phyloP scores from a whole-genome alignment of 1,140 invertebrate genomes.

The Drosophila nasuta region DNA sequence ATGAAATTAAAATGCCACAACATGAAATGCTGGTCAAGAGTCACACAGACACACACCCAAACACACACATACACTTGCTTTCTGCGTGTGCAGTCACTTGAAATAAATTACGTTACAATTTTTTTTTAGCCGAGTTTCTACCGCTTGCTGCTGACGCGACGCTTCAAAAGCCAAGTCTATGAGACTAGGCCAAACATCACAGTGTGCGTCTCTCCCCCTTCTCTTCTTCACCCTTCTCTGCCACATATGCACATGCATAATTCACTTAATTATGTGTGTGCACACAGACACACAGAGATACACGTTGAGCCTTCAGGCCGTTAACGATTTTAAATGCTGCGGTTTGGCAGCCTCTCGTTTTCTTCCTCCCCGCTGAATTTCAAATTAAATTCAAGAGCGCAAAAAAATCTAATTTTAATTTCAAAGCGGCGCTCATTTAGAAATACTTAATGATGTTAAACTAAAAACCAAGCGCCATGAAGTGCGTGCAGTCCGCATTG shows the following conservation, averaged over 20 bases:
- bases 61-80: neutral
- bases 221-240: neutral
- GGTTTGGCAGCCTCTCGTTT: slow-evolving; percentile 25
- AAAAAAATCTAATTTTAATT: slow-evolving; percentile 70
- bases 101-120: slow-evolving; percentile 68
- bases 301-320: neutral
- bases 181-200: slow-evolving; percentile 43
- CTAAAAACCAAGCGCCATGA: slow-evolving; percentile 68
- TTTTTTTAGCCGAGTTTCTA: slow-evolving; percentile 42
- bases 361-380: slow-evolving; percentile 31
- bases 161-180: slow-evolving; percentile 34
- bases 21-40: slow-evolving; percentile 73
- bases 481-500: slow-evolving; percentile 44
- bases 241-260: slow-evolving; percentile 65
- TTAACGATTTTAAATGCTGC: slow-evolving; percentile 58
- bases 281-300: slow-evolving; percentile 14
- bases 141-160: slow-evolving; percentile 20
- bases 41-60: slow-evolving; percentile 10
- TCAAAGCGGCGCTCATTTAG: slow-evolving; percentile 69
- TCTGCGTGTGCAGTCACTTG: slow-evolving; percentile 51
- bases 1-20: slow-evolving; percentile 70
- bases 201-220: neutral
- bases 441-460: slow-evolving; percentile 72
- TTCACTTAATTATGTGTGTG: slow-evolving; percentile 57
- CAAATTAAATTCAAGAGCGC: slow-evolving; percentile 66